phyloP scores from a whole-genome alignment of 2,113 vertebrate species.

The Pseudopipra pipra region DNA sequence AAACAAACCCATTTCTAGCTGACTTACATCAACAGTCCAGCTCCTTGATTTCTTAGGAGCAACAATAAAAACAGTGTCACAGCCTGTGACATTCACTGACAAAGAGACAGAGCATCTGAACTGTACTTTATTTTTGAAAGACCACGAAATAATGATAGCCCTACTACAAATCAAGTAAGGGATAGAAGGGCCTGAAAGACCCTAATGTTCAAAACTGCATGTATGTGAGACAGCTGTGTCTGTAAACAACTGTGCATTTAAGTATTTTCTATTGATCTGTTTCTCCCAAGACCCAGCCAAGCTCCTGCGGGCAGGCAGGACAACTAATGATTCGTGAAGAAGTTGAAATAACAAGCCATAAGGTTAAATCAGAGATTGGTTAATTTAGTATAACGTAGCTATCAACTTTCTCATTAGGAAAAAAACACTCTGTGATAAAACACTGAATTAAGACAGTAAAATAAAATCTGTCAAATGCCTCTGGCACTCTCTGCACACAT shows the following conservation, averaged over 20 bases:
- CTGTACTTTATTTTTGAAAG: neutral
- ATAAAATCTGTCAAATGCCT: neutral
- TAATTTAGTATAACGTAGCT: neutral
- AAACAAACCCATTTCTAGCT: neutral
- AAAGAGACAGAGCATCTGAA: neutral
- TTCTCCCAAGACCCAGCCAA: rapidly evolving
- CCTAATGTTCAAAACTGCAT: neutral
- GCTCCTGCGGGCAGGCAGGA: neutral
- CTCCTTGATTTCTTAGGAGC: neutral
- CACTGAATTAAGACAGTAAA: neutral
- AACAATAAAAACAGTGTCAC: neutral
- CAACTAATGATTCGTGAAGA: neutral
- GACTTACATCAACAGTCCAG: neutral
- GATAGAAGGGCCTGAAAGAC: neutral
- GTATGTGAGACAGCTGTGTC: neutral
- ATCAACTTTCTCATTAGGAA: neutral
- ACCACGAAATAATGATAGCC: neutral
- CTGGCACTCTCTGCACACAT: neutral
- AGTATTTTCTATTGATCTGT: neutral
- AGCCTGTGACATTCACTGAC: neutral
- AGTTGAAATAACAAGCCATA: neutral
- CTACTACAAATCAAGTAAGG: neutral
- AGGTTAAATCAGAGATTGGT: neutral
- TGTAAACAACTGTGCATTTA: neutral
- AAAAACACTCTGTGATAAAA: neutral